phyloP scores from a whole-genome alignment of 2,888 invertebrate species.

The Adela reaumurella region DNA sequence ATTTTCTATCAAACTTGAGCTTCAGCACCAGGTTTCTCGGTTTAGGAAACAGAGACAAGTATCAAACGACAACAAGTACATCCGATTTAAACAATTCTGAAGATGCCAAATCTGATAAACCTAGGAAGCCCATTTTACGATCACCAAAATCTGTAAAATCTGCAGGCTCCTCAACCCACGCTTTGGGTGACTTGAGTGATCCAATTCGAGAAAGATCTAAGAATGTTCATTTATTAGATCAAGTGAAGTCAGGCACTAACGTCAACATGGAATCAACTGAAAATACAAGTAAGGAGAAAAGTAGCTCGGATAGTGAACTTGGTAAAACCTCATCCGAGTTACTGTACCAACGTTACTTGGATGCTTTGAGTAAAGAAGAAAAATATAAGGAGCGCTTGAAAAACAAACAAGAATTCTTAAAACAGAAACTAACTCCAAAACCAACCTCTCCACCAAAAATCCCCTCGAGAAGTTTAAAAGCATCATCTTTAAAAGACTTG shows the following conservation, averaged over 20 bases:
- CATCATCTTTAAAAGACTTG: conserved; percentile 29
- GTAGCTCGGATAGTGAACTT: conserved; percentile 26
- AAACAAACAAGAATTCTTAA: conserved; percentile 41
- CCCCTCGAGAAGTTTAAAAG: conserved; percentile 21
- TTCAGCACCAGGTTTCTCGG: conserved; percentile 27
- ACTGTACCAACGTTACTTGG: conserved; percentile 37
- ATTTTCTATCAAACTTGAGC: conserved; percentile 44
- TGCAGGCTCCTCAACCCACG: no score
- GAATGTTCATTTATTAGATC: not conserved
- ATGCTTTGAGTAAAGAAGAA: conserved; percentile 36
- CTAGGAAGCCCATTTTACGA: conserved; percentile 43
- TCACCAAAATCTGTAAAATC: conserved; percentile 19
- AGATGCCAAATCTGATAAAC: conserved; percentile 19
- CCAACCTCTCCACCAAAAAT: conserved; percentile 14
- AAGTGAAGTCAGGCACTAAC: not conserved
- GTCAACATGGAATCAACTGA: conserved; percentile 29
- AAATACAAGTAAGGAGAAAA: conserved; percentile 27
- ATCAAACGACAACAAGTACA: conserved; percentile 34
- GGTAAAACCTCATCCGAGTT: conserved; percentile 39
- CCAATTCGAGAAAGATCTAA: no score
- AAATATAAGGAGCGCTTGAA: conserved; percentile 34
- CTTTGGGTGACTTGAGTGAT: no score
- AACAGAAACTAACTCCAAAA: conserved; percentile 32
- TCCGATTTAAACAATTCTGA: conserved; percentile 32
- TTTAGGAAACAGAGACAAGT: conserved; percentile 15